These are phyloP conservation scores for Phylloscopus collybita DNA, from an alignment of 2,797 vertebrate species.

Conservation along the genomic window DNA sequence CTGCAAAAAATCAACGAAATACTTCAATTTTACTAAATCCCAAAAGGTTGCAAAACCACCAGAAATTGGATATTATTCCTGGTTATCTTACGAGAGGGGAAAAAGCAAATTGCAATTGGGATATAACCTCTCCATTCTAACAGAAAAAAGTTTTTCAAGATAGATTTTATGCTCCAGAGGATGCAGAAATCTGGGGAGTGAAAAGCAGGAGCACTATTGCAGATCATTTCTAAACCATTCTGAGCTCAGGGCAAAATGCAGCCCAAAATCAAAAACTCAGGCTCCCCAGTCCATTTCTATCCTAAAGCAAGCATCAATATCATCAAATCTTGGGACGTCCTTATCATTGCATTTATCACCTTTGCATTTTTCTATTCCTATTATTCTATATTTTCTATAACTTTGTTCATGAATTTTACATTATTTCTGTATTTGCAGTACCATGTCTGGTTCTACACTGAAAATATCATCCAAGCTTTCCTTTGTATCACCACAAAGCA, in stretches of 20 bases:
- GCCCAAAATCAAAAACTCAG: not conserved
- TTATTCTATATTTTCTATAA: not conserved
- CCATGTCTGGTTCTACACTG: not conserved
- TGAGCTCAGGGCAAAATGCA: not conserved
- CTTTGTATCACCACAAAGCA: not conserved
- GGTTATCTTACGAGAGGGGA: not conserved
- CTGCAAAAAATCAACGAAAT: not conserved
- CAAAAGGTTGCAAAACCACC: not conserved
- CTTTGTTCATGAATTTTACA: not conserved
- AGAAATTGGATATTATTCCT: not conserved
- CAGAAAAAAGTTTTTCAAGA: not conserved
- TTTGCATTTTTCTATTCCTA: not conserved
- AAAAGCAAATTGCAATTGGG: not conserved
- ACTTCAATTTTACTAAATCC: not conserved
- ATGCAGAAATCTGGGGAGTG: not conserved
- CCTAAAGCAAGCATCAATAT: not conserved
- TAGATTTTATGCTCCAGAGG: not conserved
- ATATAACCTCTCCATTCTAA: not conserved
- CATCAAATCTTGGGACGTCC: not conserved
- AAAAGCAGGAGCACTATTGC: not conserved
- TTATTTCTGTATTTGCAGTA: not conserved
- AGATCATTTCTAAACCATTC: not conserved
- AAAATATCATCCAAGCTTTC: not conserved
- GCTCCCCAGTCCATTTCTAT: not conserved
- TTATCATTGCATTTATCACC: not conserved